Conservation (phyloP, 2,797 vertebrate species). For the Antrozous pallidus region DNA sequence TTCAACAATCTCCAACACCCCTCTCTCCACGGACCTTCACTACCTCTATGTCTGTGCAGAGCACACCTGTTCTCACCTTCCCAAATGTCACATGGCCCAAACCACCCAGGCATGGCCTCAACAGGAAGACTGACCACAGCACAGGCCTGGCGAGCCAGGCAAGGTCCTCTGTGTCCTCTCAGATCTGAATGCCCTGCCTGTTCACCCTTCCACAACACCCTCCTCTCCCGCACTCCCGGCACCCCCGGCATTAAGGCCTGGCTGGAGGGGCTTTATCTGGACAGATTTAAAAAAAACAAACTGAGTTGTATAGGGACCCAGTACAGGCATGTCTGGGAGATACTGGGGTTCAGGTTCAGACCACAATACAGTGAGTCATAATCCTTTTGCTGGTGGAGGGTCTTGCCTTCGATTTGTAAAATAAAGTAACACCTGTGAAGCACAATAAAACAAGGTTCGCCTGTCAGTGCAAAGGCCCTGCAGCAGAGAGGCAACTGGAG, state of each 20-base stretch:
- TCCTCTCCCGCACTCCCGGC: accelerated
- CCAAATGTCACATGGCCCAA: neutral
- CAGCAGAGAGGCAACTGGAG: neutral
- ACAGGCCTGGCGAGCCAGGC: neutral
- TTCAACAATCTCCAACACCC: neutral
- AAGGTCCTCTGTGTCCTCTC: neutral
- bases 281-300: neutral
- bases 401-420: neutral
- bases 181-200: neutral
- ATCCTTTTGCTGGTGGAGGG: neutral
- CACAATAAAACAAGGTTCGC: neutral
- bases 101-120: neutral
- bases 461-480: neutral
- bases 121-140: neutral
- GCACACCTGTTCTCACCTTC: neutral
- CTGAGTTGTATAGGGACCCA: neutral
- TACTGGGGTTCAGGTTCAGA: neutral
- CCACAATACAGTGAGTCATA: neutral
- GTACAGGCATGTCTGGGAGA: neutral
- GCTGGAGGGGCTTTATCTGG: neutral
- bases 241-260: neutral
- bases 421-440: neutral
- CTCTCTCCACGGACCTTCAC: neutral
- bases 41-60: neutral
- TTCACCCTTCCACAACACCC: too few species aligned